A percentile compares a stretch with the other conserved stretches of the same genome.
phyloP scores from a whole-genome alignment of 2,888 invertebrate species.

The Caenorhabditis panamensis region DNA sequence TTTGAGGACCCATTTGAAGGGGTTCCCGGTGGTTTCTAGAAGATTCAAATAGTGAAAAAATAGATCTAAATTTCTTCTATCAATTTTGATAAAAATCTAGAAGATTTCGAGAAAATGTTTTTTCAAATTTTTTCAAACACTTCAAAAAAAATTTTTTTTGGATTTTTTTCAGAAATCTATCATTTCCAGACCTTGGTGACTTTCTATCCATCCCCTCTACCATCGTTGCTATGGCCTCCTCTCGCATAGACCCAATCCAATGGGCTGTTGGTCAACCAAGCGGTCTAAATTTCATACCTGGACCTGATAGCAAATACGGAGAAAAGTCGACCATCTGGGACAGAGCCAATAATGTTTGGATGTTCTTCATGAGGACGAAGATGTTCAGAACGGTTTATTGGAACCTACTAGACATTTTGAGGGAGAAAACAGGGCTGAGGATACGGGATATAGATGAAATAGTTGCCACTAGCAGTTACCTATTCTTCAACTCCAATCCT shows the following conservation, averaged over 20 bases:
- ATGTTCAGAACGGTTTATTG: constrained; percentile 48
- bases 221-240: constrained; percentile 47
- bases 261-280: constrained; percentile 44
- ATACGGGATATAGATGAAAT: constrained; percentile 40
- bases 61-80: too few species aligned
- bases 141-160: too few species aligned
- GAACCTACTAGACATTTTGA: constrained; percentile 33
- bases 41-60: too few species aligned
- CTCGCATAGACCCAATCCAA: constrained; percentile 49
- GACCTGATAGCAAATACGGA: constrained; percentile 42
- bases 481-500: constrained; percentile 55
- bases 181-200: constrained; percentile 44
- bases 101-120: background rate
- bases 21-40: too few species aligned
- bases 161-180: too few species aligned
- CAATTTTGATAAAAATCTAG: too few species aligned
- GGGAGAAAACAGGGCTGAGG: constrained; percentile 10
- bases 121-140: too few species aligned
- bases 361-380: constrained; percentile 37
- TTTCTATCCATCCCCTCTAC: constrained; percentile 35
- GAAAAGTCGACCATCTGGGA: constrained; percentile 32
- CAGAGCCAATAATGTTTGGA: constrained; percentile 46
- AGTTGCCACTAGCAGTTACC: constrained; percentile 22
- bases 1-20: too few species aligned
- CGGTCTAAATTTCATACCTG: constrained; percentile 35